Percentiles rank a stretch among this genome's conserved stretches.
Evolutionary conservation across 1,140 invertebrate genomes (phyloP).

Genomic region (Protaetia brevitarsis): DNA sequence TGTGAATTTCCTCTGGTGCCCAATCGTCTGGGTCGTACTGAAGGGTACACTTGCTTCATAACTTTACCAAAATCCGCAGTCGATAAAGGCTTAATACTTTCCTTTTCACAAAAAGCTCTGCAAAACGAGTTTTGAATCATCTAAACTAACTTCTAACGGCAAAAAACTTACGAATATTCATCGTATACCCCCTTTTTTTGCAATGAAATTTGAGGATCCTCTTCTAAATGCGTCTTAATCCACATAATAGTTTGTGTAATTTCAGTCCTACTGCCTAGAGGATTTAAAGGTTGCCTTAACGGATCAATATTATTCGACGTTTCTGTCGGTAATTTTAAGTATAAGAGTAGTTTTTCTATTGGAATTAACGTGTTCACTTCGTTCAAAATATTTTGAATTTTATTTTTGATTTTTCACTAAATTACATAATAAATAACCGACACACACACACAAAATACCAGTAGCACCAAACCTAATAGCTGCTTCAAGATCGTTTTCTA

Average conservation of each 20-base stretch:
- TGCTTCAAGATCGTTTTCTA: constrained; percentile 26
- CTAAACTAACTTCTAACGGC: not conserved
- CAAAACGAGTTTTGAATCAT: constrained; percentile 42
- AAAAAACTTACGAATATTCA: constrained; percentile 77
- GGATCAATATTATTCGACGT: constrained; percentile 60
- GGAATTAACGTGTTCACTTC: constrained; percentile 66
- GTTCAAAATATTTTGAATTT: constrained; percentile 61
- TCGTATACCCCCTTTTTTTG: constrained; percentile 95
- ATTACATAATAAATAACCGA: constrained; percentile 23
- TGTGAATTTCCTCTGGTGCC: constrained; percentile 91
- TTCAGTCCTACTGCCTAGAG: constrained; percentile 80
- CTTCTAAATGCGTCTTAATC: constrained; percentile 91
- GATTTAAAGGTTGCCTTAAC: constrained; percentile 73
- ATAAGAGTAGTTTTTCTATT: constrained; percentile 79
- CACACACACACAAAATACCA: not conserved
- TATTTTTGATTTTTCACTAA: constrained; percentile 60
- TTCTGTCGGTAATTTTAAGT: constrained; percentile 79
- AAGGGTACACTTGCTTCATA: constrained; percentile 95
- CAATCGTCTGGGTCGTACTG: constrained; percentile 78
- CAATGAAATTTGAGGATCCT: constrained; percentile 87
- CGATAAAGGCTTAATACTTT: constrained; percentile 85
- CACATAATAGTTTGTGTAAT: constrained; percentile 91
- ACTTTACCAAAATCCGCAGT: constrained; percentile 97
- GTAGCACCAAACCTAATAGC: constrained; percentile 24
- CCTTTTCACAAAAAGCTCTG: constrained; percentile 79